phyloP scores from a whole-genome alignment of 2,113 vertebrate genomes.

The Symphodus melops region DNA sequence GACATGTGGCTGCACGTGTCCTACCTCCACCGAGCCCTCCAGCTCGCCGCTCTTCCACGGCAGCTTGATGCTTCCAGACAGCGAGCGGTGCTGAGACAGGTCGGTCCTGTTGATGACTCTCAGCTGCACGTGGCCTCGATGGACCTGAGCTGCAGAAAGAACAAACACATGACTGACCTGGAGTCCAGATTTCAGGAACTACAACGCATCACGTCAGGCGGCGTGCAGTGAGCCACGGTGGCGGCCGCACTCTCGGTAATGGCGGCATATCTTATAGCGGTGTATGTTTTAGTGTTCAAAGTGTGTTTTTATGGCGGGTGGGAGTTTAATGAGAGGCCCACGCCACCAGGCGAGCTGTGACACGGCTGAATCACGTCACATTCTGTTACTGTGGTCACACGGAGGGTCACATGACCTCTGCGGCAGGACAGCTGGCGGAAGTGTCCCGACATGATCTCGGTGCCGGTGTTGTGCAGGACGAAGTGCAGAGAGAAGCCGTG shows the following conservation, averaged over 20 bases:
- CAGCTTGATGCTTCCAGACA: conserved; percentile 52
- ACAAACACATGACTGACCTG: neutral
- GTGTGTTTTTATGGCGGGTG: no score
- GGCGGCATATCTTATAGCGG: no score
- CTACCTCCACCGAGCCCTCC: conserved; percentile 61
- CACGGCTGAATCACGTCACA: no score
- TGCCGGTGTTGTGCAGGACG: conserved; percentile 56
- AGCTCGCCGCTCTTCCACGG: conserved; percentile 40
- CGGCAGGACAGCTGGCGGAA: conserved; percentile 35
- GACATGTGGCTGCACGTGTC: no score
- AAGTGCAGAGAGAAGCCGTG: conserved; percentile 61
- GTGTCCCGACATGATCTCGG: conserved; percentile 44
- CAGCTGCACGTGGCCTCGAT: conserved; percentile 24
- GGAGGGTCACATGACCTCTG: conserved; percentile 12
- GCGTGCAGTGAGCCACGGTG: no score
- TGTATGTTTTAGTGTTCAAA: no score
- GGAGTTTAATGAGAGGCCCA: no score
- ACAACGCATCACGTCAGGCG: no score
- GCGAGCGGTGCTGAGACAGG: conserved; percentile 33
- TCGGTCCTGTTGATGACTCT: conserved; percentile 33
- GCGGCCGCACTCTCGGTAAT: no score
- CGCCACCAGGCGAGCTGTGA: no score
- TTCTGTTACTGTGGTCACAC: no score
- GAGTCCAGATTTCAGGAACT: no score
- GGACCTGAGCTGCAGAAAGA: conserved; percentile 23